Percentiles rank a stretch among this genome's conserved stretches.
phyloP scores from a whole-genome alignment of 53 echinoderm and acorn worm species.

The Echinometra lucunter region DNA sequence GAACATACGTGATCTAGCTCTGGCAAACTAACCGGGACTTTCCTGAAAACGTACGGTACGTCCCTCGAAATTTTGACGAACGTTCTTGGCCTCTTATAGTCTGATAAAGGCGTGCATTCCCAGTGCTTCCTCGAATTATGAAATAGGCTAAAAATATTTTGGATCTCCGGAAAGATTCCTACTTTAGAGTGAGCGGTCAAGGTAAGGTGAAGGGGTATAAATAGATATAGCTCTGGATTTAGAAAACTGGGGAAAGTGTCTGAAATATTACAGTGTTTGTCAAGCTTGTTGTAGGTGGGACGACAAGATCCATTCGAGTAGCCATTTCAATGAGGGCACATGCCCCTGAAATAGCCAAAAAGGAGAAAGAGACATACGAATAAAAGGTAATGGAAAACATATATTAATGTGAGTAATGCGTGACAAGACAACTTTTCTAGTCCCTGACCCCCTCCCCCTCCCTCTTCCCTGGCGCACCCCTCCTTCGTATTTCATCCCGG shows the following conservation, averaged over 20 bases:
- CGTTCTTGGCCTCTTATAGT: not conserved
- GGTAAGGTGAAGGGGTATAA: constrained; percentile 12
- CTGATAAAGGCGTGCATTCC: not conserved
- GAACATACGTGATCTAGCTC: not conserved
- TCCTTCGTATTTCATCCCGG: too few relatives aligned
- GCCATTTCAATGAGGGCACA: not conserved
- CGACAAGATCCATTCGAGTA: not conserved
- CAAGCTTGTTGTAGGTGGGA: not conserved
- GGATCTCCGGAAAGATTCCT: constrained; percentile 29
- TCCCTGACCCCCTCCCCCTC: too few relatives aligned
- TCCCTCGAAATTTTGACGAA: not conserved
- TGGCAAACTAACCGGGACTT: not conserved
- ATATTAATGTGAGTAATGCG: too few relatives aligned
- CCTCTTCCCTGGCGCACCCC: too few relatives aligned
- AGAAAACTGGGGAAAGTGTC: not conserved
- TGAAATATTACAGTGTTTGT: not conserved
- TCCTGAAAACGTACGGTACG: not conserved
- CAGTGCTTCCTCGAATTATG: not conserved
- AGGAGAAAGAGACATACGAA: too few relatives aligned
- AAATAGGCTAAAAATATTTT: not conserved
- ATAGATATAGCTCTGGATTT: not conserved
- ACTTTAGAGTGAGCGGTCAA: not conserved
- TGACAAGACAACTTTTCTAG: too few relatives aligned
- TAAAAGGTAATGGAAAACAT: too few relatives aligned
- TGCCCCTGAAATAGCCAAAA: not conserved